These are phyloP conservation scores for Rhopilema esculentum DNA, from an alignment of 30 jellyfish, hydroid and myxozoan species.

Conservation along the genomic window DNA sequence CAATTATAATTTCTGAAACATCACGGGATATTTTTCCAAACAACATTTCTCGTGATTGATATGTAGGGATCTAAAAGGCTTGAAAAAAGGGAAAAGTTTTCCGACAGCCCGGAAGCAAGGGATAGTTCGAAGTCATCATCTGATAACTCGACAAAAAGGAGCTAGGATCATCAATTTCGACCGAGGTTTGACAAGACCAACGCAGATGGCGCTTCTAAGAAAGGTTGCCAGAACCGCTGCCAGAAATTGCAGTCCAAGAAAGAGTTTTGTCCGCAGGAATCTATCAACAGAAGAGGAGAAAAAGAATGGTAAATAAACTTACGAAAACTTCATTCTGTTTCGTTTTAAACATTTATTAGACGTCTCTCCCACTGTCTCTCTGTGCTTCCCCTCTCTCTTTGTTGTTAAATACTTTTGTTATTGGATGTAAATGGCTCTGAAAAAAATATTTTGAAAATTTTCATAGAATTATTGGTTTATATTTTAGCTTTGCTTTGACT, in stretches of 20 bases:
- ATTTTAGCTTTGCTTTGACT: no score
- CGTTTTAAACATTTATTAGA: not conserved
- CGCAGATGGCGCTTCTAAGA: not conserved
- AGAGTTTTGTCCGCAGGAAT: not conserved
- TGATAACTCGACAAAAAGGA: not conserved
- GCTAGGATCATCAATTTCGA: not conserved
- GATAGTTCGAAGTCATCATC: not conserved
- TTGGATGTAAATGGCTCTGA: no score
- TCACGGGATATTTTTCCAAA: not conserved
- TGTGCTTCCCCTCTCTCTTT: no score
- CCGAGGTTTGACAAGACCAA: not conserved
- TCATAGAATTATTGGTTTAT: no score
- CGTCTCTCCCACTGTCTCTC: no score
- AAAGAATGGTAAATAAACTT: not conserved
- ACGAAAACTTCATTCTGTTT: not conserved
- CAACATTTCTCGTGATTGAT: not conserved
- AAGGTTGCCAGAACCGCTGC: not conserved
- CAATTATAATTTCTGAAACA: not conserved
- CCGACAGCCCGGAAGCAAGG: not conserved
- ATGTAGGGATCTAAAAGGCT: not conserved
- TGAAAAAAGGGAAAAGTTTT: not conserved
- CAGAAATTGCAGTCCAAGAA: not conserved
- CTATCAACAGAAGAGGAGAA: slow-evolving; percentile 3
- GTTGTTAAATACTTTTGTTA: no score
- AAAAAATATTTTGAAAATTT: no score